Conservation (phyloP, 2,888 invertebrate genomes). For the Amorpha juglandis region DNA sequence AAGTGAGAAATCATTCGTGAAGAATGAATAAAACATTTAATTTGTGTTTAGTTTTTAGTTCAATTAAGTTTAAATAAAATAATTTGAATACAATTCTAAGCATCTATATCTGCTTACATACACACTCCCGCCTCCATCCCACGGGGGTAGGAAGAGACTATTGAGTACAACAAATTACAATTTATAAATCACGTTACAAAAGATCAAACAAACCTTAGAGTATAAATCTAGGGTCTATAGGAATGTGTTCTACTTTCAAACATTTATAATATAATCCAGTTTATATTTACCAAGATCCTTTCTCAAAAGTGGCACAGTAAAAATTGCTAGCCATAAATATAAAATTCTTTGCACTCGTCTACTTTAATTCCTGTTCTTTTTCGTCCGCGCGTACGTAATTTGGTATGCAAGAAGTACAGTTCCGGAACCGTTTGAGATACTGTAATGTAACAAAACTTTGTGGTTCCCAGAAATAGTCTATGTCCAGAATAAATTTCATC, state of each 20-base stretch:
- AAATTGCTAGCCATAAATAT: slow-evolving; percentile 8
- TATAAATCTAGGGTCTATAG: too few relatives aligned
- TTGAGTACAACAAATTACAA: too few relatives aligned
- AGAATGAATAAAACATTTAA: not conserved
- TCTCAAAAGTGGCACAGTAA: not conserved
- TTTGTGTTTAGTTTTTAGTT: not conserved
- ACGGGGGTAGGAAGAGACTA: too few relatives aligned
- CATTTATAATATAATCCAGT: not conserved
- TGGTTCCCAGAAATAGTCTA: slow-evolving; percentile 6
- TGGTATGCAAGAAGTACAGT: slow-evolving; percentile 23
- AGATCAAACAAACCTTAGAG: not conserved
- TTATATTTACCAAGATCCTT: not conserved
- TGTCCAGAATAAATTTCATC: slow-evolving; percentile 8
- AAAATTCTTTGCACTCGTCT: slow-evolving; percentile 16
- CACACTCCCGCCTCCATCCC: too few relatives aligned
- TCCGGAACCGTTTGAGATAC: slow-evolving; percentile 22
- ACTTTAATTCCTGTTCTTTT: slow-evolving; percentile 14
- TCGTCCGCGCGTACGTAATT: slow-evolving; percentile 15
- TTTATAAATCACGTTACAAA: not conserved
- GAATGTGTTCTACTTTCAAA: too few relatives aligned
- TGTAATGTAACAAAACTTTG: slow-evolving; percentile 19
- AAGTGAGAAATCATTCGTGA: not conserved
- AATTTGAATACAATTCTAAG: not conserved
- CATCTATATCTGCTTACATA: too few relatives aligned
- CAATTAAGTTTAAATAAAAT: too few relatives aligned